phyloP scores from a whole-genome alignment of 2,113 vertebrate species.

The Salvelinus namaycush region DNA sequence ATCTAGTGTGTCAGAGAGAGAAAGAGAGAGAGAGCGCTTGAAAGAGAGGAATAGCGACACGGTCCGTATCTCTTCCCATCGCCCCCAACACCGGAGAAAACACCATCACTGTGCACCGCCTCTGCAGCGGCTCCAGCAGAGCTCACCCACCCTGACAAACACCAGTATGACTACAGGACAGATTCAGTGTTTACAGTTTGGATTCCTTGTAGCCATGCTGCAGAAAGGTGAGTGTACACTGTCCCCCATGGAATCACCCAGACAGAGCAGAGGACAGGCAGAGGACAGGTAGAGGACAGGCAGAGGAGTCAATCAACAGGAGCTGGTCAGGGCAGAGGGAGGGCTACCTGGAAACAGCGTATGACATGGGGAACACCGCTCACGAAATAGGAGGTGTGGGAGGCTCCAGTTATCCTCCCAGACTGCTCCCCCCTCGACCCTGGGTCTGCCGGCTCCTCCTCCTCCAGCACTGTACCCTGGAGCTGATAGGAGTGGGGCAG shows the following conservation, averaged over 20 bases:
- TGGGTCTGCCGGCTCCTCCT: constrained; percentile 23
- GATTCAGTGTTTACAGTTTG: neutral
- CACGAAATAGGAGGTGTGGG: constrained; percentile 58
- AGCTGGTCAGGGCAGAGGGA: constrained; percentile 22
- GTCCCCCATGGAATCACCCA: constrained; percentile 26
- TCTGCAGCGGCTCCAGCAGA: constrained; percentile 38
- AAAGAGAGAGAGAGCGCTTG: neutral
- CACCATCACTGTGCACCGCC: constrained; percentile 37
- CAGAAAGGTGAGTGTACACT: constrained; percentile 45
- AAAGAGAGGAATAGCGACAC: constrained; percentile 16
- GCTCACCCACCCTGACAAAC: neutral
- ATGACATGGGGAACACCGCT: constrained; percentile 60
- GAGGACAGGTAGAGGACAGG: constrained; percentile 13
- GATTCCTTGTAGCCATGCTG: constrained; percentile 27
- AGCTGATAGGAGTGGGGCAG: constrained; percentile 29
- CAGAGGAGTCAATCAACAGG: constrained; percentile 26
- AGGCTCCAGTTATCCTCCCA: constrained; percentile 45
- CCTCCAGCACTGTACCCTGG: constrained; percentile 36
- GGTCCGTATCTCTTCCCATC: neutral
- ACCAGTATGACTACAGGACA: neutral
- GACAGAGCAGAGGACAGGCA: neutral
- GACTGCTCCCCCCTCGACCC: constrained; percentile 26
- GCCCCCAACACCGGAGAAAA: constrained; percentile 51
- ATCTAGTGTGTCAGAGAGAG: too few species aligned
- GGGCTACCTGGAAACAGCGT: constrained; percentile 70